Evolutionary conservation across 2,797 vertebrate species (phyloP), one percentile per base, ranked within the genome.

Genomic region (Pangasius djambal): DNA sequence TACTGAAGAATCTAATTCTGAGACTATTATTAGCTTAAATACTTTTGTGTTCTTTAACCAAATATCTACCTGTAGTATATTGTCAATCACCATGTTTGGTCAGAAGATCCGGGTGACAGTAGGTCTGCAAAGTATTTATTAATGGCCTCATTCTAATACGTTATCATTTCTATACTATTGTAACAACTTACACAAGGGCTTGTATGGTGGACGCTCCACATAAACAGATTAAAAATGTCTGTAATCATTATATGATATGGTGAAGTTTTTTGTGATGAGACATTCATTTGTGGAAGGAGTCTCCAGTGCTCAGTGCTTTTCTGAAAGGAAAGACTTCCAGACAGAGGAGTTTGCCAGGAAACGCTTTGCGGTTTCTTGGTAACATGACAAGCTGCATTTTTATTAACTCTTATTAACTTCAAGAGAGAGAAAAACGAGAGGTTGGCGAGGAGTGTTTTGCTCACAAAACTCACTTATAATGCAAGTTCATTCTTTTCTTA

Each of bases 1-100:
- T 99, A 95, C 96, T 92, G 70, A 61, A 59, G 16, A 70, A 20
- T 20, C 10, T 15, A 28, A 59, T 44, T 25, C 72, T 50, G 37
- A 31, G 13, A 40, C 37, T 34, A 6, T 25, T 28, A 48, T 44
- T 75, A 75, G 72, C 40, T 18, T 52, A 79, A 52, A 2, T 28
- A 28, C 0, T 12, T 13, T 77, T 50, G 8, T 77, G 20, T 48
- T 12, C 22, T 75, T 28, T 48, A 75, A 28, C 16, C 18, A 75
- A 48, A 25, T 12, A 40, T 28, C 40, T 48, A 31, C 12, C 37
- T 44, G 2, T 18, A 72, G 16, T 70, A 37, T 34, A 48, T 2
- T 44, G 37, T 74, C 70, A 74, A 44, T 44, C 37, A 40, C 4
- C 18, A 4, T 37, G 16, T 37, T 40, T 70, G 31, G 15, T 34